These are phyloP conservation scores for Leptestheria dahalacensis DNA, from an alignment of 1,140 invertebrate species.

Conservation along the genomic window DNA sequence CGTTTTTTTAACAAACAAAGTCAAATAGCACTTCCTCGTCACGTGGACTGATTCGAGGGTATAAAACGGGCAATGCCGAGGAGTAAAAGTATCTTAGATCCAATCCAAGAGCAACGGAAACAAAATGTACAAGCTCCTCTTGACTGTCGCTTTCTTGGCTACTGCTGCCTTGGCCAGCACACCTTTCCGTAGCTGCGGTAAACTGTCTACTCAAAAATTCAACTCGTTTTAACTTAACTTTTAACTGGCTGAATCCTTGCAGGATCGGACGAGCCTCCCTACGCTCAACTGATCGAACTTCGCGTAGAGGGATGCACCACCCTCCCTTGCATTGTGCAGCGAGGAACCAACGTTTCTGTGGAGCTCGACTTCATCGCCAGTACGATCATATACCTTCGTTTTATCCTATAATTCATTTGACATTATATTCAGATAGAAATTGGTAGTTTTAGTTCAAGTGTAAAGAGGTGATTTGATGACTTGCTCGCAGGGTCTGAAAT, in stretches of 20 bases:
- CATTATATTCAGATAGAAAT: background rate
- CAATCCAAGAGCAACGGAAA: background rate
- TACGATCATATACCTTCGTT: constrained; percentile 5
- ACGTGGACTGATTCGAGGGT: too few relatives aligned
- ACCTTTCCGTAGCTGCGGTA: background rate
- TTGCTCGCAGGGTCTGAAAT: background rate
- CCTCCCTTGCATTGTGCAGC: constrained; percentile 17
- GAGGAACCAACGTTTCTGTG: constrained; percentile 19
- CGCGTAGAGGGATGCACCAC: constrained; percentile 11
- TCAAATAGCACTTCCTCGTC: too few relatives aligned
- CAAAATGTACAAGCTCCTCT: background rate
- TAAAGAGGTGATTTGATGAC: background rate
- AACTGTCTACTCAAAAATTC: background rate
- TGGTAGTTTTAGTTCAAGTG: background rate
- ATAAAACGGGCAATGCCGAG: too few relatives aligned
- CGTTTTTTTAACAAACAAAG: too few relatives aligned
- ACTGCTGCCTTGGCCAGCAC: background rate
- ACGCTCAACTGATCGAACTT: background rate
- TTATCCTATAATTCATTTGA: background rate
- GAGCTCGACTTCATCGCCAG: constrained; percentile 19
- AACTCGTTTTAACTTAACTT: background rate
- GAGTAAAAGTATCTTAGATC: too few relatives aligned
- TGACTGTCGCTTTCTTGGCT: background rate
- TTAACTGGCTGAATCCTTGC: background rate
- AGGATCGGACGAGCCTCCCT: background rate